Base-by-base conservation (phyloP, 2,113 vertebrate genomes). In the Phylloscopus trochilus region DNA sequence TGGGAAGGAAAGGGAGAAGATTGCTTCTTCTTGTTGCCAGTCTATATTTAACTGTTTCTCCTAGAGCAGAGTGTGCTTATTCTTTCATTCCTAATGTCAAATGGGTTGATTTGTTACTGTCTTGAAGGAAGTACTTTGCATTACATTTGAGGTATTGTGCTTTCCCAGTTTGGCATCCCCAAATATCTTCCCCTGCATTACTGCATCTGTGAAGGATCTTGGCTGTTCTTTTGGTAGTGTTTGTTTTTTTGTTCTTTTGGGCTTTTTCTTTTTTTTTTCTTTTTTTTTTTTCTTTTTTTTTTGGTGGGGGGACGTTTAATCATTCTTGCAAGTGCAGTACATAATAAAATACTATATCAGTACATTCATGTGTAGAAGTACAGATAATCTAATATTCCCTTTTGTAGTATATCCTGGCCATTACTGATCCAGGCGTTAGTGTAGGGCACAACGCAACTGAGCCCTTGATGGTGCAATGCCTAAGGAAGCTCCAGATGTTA, bases 391-490 rank as follows among this genome's bases (percentile, higher is more conserved):
- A 35, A 5, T 44, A 22, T 37, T 68, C 44, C 8, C 4, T 59
- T 87, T 33, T 75, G 19, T 73, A 68, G 60, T 47, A 14, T 22
- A 22, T 49, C 47, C 16, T 76, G 39, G 28, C 35, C 9, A 7
- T 6, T 62, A 30, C 7, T 0, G 1, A 56, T 73, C 9, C 23
- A 49, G n/a, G 19, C 2, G 0, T 72, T 70, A 35, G 9, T 8
- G 31, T 37, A 73, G 26, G 16, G 19, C 13, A 17, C 18, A 51
- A 20, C 7, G 33, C 27, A 72, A 1, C 53, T 80, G 13, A 4
- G 30, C 22, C 6, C 30, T 66, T n/a, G 17, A 4, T 53, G 17
- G 7, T 76, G 53, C 49, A 89, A 39, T 51, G 52, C 92, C 35
- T 64, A 24, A 51, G 74, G 44, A 51, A 84, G 5, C 27, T 91